These are phyloP conservation scores for Chrysodeixis includens DNA, from an alignment of 2,888 invertebrate genomes.

Conservation along the genomic window DNA sequence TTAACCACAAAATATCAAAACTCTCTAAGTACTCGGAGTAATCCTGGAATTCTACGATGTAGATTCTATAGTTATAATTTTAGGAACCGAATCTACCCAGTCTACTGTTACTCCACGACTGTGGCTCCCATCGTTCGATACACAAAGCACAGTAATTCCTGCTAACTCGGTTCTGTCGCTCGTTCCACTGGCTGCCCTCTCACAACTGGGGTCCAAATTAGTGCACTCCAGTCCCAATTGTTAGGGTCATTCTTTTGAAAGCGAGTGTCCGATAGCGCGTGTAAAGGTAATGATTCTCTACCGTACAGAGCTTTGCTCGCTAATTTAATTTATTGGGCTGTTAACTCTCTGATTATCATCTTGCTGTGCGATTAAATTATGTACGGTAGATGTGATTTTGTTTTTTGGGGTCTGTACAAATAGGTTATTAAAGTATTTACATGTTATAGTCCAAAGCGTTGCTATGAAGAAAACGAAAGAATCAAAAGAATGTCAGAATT, in stretches of 20 bases:
- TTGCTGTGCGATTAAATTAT: conserved; percentile 10
- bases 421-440: no score
- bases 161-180: conserved; percentile 64
- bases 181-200: conserved; percentile 62
- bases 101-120: conserved; percentile 21
- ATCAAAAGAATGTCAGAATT: no score
- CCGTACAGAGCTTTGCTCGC: conserved; percentile 20
- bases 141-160: conserved; percentile 64
- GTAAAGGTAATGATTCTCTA: conserved; percentile 46
- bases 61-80: no score
- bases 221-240: conserved; percentile 62
- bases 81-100: no score
- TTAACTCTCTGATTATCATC: conserved; percentile 28
- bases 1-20: no score
- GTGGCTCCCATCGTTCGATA: conserved; percentile 20
- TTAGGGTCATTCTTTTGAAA: conserved; percentile 50
- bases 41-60: no score
- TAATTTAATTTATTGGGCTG: conserved; percentile 46
- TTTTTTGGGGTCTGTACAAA: background rate
- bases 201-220: conserved; percentile 63
- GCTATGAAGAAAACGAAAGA: no score
- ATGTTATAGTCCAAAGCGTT: no score
- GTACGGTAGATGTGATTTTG: background rate
- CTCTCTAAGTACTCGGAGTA: no score
- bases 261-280: conserved; percentile 49